A percentile compares a stretch with the other conserved stretches of the same genome.
Conservation (phyloP, 2,797 vertebrate genomes). For the Glossophaga mutica region DNA sequence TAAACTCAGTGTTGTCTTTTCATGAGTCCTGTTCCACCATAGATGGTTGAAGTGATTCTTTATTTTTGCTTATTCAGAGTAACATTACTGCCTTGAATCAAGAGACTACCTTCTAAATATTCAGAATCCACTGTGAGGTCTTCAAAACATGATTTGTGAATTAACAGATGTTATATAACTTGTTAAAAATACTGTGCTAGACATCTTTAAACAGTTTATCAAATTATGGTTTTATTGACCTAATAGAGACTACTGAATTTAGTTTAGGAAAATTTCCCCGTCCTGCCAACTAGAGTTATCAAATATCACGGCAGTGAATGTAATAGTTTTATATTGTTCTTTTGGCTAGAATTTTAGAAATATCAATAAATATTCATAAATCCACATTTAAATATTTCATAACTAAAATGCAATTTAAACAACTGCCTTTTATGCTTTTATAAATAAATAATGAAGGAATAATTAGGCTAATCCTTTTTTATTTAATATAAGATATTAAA, state of each 20-base stretch:
- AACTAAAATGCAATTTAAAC: not conserved
- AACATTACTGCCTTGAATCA: not conserved
- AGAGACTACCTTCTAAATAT: rapidly evolving
- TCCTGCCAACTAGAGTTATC: not conserved
- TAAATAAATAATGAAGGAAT: not conserved
- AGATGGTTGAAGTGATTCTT: not conserved
- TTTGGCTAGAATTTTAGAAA: not conserved
- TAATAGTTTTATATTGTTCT: not conserved
- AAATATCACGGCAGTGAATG: not conserved
- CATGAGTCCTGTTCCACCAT: not conserved
- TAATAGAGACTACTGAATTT: not conserved
- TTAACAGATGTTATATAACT: not conserved
- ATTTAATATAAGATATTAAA: not conserved
- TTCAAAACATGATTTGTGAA: not conserved
- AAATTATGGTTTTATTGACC: not conserved
- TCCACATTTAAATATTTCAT: not conserved
- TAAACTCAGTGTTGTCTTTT: not conserved
- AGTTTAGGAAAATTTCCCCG: not conserved
- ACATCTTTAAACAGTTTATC: not conserved
- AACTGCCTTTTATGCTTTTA: not conserved
- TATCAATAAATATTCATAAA: not conserved
- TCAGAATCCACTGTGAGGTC: not conserved
- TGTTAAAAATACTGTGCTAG: not conserved
- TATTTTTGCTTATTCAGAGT: not conserved
- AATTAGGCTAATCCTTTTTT: not conserved